Base-by-base conservation (phyloP, 2,113 vertebrate genomes). In the Dipodomys spectabilis region DNA sequence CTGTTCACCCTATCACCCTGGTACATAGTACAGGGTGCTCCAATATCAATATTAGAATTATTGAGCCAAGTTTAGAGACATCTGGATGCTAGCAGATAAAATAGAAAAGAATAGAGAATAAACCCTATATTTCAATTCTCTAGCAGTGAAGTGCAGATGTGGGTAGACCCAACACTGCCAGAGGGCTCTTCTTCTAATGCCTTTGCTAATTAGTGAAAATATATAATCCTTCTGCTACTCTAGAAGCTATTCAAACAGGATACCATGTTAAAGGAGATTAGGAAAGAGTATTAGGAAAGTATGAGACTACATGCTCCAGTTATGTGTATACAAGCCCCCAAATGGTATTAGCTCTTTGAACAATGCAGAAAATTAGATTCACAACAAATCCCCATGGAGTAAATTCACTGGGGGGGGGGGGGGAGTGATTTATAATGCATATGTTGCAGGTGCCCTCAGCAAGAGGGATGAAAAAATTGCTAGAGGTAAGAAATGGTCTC, bases 171-270 rank as follows among this genome's bases (percentile, higher is more conserved):
- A 71, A 30, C 13, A 67, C 22, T 77, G 62, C 1, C 88, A 79
- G 96, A 68, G 25, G 39, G 20, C 30, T 88, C 71, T 88, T 78
- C 32, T 86, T 92, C 64, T 73, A 90, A 86, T 90, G 84, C 16
- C 25, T 83, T 71, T 60, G 78, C 35, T 82, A 92, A 92, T 91
- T 64, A 93, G 53, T 82, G 49, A 89, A 93, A 94, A 93, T 95
- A 96, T 22, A 93, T 87, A 97, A 96, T 90, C 79, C 86, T 82
- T 72, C 53, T 95, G 90, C 77, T 86, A 96, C 97, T 93, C 88
- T 86, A 97, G 90, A 92, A 96, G 91, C 85, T 96, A 95, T 86
- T 96, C 92, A 98, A 97, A 97, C 83, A 92, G 94, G 86, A 60
- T 95, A 95, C 81, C 77, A 82, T 67, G 89, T 86, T 94, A 95